Percentiles rank a stretch among this genome's conserved stretches.
Evolutionary conservation across 2,113 vertebrate genomes (phyloP).

Genomic region (Ptilorrhoa leucosticta): DNA sequence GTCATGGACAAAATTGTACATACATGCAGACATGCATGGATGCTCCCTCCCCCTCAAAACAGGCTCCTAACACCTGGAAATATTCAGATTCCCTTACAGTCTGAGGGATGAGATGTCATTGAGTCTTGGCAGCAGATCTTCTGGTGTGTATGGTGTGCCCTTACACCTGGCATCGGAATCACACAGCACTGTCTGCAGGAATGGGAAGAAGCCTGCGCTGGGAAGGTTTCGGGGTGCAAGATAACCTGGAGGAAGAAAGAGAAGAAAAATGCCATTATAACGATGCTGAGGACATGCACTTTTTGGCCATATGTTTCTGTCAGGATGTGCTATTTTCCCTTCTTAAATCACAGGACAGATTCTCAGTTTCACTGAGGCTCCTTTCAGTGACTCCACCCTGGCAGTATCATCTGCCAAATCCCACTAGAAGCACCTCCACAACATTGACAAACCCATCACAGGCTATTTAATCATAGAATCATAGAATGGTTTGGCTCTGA

Average conservation of each 20-base stretch:
- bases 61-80: background rate
- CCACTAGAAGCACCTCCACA: background rate
- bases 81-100: constrained; percentile 34
- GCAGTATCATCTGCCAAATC: background rate
- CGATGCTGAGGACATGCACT: background rate
- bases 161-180: constrained; percentile 85
- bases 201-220: constrained; percentile 90
- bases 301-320: background rate
- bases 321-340: background rate
- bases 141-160: constrained; percentile 69
- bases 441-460: background rate
- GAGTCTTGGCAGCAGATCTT: constrained; percentile 69
- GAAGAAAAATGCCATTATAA: background rate
- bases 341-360: background rate
- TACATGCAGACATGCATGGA: background rate
- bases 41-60: background rate
- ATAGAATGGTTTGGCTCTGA: background rate
- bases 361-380: background rate
- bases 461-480: background rate
- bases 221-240: constrained; percentile 90
- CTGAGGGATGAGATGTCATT: constrained; percentile 23
- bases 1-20: background rate
- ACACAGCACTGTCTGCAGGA: constrained; percentile 91
- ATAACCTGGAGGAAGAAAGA: constrained; percentile 77
- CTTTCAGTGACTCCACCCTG: background rate